Conservation (phyloP, 92 coral and sea anemone species). For the Chrysogorgia sp. region DNA sequence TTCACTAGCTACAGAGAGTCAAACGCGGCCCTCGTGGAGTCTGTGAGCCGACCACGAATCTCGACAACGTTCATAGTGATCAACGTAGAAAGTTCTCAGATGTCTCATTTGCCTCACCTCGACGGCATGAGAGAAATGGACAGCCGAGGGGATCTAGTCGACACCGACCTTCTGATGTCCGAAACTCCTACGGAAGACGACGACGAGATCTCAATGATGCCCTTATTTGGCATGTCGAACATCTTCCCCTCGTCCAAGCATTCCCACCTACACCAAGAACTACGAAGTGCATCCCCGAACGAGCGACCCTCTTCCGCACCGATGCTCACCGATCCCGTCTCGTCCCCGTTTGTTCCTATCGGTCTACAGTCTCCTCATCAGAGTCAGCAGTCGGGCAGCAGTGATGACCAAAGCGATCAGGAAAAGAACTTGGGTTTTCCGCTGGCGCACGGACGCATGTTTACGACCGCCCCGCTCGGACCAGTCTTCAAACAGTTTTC, state of each 20-base stretch:
- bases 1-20: conserved; percentile 35
- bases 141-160: conserved; percentile 3
- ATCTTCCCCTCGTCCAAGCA: conserved; percentile 28
- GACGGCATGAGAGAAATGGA: conserved; percentile 32
- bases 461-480: conserved; percentile 42
- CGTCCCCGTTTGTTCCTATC: conserved; percentile 42
- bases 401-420: conserved; percentile 39
- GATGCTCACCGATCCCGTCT: conserved; percentile 33
- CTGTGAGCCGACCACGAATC: conserved; percentile 24
- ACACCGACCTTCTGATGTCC: conserved; percentile 8
- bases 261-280: conserved; percentile 23
- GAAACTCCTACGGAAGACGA: conserved; percentile 46
- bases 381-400: conserved; percentile 23
- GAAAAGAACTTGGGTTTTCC: conserved; percentile 37
- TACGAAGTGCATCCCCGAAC: conserved; percentile 27
- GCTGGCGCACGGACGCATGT: conserved; percentile 37
- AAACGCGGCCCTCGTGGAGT: conserved; percentile 25
- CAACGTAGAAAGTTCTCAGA: conserved; percentile 29
- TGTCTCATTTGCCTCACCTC: conserved; percentile 8
- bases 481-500: conserved; percentile 29
- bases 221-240: conserved; percentile 22
- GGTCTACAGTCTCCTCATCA: conserved; percentile 38
- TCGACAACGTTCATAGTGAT: conserved; percentile 24
- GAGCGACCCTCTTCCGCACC: conserved; percentile 43
- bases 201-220: conserved; percentile 47